phyloP scores from a whole-genome alignment of 1,140 invertebrate genomes.

The Zaprionus capensis region DNA sequence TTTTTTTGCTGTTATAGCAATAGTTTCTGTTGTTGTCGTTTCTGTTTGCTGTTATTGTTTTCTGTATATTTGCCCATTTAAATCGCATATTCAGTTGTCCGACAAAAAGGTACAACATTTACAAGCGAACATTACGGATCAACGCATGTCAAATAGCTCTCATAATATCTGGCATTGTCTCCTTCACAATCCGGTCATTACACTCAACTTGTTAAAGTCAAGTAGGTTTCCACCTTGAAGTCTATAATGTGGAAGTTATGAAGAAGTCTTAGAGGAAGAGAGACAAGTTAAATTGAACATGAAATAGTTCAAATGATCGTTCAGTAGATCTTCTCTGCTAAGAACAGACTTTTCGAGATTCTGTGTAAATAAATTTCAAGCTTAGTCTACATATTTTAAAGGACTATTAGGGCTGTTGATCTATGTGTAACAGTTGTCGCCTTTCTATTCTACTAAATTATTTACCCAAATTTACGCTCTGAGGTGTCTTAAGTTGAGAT shows the following conservation, averaged over 20 bases:
- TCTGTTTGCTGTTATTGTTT: background rate
- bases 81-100: slow-evolving; percentile 37
- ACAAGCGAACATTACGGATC: slow-evolving; percentile 23
- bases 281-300: too few species aligned
- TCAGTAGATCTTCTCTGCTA: background rate
- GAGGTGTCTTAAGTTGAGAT: too few species aligned
- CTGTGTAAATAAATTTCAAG: background rate
- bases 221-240: too few species aligned
- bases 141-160: slow-evolving; percentile 43
- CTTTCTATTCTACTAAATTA: too few species aligned
- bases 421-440: too few species aligned
- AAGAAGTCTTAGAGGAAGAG: too few species aligned
- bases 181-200: slow-evolving; percentile 15
- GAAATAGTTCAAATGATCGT: too few species aligned
- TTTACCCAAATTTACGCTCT: too few species aligned
- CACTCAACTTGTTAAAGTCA: background rate
- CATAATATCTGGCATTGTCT: slow-evolving; percentile 32
- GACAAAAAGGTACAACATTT: slow-evolving; percentile 20
- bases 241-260: too few species aligned
- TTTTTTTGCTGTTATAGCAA: slow-evolving; percentile 10
- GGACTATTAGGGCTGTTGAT: too few species aligned
- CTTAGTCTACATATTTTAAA: background rate
- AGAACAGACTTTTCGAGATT: too few species aligned
- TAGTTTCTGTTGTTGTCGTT: slow-evolving; percentile 9
- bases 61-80: slow-evolving; percentile 16